Evolutionary conservation across 2,797 vertebrate species (phyloP).

Genomic region (Myotis myotis): DNA sequence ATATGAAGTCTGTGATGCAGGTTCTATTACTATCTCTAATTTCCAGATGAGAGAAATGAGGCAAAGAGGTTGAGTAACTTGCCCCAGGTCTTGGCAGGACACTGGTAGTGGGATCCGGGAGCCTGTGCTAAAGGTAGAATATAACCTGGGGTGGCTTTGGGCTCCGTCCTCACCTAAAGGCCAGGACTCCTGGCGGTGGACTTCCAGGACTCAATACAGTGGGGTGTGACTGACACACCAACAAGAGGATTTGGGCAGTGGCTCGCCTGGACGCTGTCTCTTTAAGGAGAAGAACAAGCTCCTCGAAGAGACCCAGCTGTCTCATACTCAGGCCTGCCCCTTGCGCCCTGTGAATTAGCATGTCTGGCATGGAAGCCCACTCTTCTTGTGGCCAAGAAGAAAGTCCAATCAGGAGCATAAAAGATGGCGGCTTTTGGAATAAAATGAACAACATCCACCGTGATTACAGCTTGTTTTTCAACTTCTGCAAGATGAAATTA

Average conservation of each 20-base stretch:
- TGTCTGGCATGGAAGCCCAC: constrained; percentile 12
- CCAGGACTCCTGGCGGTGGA: neutral
- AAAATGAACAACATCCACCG: constrained; percentile 41
- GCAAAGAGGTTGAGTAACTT: neutral
- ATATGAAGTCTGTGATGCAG: neutral
- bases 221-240: neutral
- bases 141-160: neutral
- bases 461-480: constrained; percentile 71
- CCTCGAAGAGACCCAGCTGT: neutral
- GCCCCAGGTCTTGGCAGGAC: neutral
- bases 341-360: neutral
- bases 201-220: neutral
- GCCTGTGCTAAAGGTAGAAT: neutral
- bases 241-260: neutral
- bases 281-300: constrained; percentile 7
- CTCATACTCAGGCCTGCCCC: neutral
- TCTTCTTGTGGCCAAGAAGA: constrained; percentile 66
- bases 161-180: neutral
- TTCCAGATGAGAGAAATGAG: neutral
- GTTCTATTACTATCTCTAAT: neutral
- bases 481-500: constrained; percentile 72
- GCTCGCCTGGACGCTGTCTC: neutral
- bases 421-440: constrained; percentile 66
- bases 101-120: neutral
- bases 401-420: constrained; percentile 67